These are phyloP conservation scores for Callipepla californica DNA, from an alignment of 2,113 vertebrate species.

Conservation along the genomic window DNA sequence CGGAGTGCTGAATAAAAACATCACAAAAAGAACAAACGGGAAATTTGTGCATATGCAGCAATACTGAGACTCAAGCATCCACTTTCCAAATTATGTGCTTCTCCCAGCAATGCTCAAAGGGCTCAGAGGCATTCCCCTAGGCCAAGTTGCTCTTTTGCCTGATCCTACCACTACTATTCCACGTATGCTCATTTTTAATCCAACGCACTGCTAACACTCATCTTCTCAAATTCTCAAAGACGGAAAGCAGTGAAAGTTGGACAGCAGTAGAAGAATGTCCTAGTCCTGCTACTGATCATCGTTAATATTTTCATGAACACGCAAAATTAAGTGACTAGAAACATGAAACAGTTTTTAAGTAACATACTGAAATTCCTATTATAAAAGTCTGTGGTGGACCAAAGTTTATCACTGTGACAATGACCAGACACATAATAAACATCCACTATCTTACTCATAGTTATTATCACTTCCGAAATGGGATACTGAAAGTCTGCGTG, in stretches of 20 bases:
- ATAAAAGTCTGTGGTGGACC: background rate
- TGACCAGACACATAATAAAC: background rate
- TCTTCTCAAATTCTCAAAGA: background rate
- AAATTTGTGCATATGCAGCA: background rate
- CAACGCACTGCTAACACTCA: background rate
- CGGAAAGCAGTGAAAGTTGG: background rate
- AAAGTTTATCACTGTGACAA: background rate
- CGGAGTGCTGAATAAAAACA: background rate
- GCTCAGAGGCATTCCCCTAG: background rate
- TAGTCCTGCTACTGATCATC: rapidly evolving
- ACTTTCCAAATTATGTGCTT: background rate
- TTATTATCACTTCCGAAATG: background rate
- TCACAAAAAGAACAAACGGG: background rate
- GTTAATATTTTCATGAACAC: background rate
- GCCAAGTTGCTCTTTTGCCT: rapidly evolving
- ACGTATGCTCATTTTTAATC: rapidly evolving
- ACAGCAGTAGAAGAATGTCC: background rate
- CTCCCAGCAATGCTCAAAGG: background rate
- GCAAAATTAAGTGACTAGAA: background rate
- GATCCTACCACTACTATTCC: background rate
- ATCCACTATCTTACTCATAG: background rate
- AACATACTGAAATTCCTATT: background rate
- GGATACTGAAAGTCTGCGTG: background rate
- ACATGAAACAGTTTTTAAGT: background rate
- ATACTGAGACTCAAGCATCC: background rate